Evolutionary conservation across 2,113 vertebrate species (phyloP), one percentile per base, ranked within the genome.

Genomic region (Semnornis frantzii): DNA sequence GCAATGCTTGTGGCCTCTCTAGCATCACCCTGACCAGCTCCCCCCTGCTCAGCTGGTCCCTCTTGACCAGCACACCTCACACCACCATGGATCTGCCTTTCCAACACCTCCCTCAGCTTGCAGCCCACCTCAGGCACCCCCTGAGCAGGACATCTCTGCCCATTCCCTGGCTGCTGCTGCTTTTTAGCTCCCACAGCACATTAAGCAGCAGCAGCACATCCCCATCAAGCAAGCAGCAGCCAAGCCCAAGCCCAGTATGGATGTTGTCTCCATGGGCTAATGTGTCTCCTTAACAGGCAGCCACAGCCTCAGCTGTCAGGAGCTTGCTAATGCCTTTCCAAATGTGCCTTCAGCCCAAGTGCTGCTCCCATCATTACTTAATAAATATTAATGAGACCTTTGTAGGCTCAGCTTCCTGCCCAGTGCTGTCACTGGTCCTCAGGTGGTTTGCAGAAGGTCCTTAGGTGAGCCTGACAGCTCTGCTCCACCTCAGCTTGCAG

Each of bases 351-450:
- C 88, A 92, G 88, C 54, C 82, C 18, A 79, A 85, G 85, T 30
- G 34, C 60, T 55, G 44, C 75, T 87, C 15, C 0, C 1, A 19
- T 70, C 52, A 93, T 92, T 72, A 76, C n/a, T 78, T 74, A 78
- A 85, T 96, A 76, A 96, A 95, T 92, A 93, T 95, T 95, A 95
- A 96, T 58, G 81, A 83, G 58, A 20, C 19, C 1, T 58, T 7
- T 48, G 39, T 33, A 37, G 55, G 91, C 55, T 63, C 74, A 33
- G 77, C 77, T 73, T 50, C 94, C 82, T 39, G 82, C 87, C 37
- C 58, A 4, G 58, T 9, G 57, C 23, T 34, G 63, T 25, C n/a
- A 71, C 59, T 1, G 9, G 20, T 28, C 50, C 66, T 3, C 10
- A 24, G 42, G 72, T 66, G 74, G 55, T 30, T 65, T 46, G 62